These are phyloP conservation scores for Spea hammondii DNA, from an alignment of 2,797 vertebrate genomes.

Conservation along the genomic window DNA sequence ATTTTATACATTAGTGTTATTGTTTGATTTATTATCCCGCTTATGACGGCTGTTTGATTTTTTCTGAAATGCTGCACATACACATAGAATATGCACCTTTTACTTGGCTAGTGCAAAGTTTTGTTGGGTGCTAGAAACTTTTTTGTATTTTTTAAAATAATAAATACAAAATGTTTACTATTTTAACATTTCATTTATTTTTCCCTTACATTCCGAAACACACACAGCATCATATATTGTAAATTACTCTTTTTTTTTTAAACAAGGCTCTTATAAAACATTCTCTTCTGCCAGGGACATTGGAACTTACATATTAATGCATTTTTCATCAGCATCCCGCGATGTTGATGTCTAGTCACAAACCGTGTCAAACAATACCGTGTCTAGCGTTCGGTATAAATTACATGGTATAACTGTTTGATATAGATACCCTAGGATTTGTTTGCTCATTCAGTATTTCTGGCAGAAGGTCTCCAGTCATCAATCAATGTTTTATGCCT, in stretches of 20 bases:
- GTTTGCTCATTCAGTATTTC: neutral
- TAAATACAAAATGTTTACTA: too few relatives aligned
- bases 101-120: too few relatives aligned
- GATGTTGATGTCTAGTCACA: neutral
- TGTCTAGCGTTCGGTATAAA: neutral
- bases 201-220: too few relatives aligned
- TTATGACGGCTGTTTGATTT: neutral
- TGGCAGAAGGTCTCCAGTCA: neutral
- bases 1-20: neutral
- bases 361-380: neutral
- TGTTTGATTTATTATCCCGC: neutral
- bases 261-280: neutral
- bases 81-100: too few relatives aligned
- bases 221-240: too few relatives aligned
- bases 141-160: too few relatives aligned
- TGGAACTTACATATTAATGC: neutral
- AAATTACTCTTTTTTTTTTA: neutral
- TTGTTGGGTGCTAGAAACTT: too few relatives aligned
- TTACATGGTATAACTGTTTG: neutral
- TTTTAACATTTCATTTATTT: too few relatives aligned
- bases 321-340: neutral
- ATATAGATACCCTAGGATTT: neutral
- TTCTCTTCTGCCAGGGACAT: neutral
- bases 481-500: neutral
- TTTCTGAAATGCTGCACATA: too few relatives aligned